Conservation (phyloP, 2,888 invertebrate genomes). For the Torymus auratus region DNA sequence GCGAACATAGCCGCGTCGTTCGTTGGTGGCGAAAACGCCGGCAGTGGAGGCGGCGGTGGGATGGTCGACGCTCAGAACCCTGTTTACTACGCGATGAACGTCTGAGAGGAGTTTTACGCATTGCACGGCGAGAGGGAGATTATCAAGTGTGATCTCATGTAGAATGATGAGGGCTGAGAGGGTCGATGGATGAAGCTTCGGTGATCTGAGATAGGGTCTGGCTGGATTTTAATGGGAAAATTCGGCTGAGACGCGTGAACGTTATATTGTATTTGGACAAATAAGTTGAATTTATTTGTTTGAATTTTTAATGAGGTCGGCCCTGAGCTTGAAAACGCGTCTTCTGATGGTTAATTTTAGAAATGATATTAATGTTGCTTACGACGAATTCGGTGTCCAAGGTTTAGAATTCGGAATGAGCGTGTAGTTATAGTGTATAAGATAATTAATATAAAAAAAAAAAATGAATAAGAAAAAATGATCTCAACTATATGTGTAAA, state of each 20-base stretch:
- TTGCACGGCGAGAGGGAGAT: constrained; percentile 54
- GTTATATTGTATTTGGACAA: too few relatives aligned
- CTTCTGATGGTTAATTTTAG: not conserved
- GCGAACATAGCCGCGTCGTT: constrained; percentile 26
- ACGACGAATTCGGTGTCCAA: not conserved
- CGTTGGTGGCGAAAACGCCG: constrained; percentile 67
- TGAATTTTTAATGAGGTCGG: too few relatives aligned
- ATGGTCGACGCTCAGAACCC: constrained; percentile 73
- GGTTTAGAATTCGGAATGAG: not conserved
- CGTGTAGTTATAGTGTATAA: too few relatives aligned
- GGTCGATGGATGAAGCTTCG: too few relatives aligned
- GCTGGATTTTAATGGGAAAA: too few relatives aligned
- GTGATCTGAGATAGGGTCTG: too few relatives aligned
- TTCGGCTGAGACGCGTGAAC: too few relatives aligned
- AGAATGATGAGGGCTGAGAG: not conserved
- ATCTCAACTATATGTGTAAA: too few relatives aligned
- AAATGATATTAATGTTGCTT: not conserved
- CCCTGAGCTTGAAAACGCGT: too few relatives aligned
- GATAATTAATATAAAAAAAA: too few relatives aligned
- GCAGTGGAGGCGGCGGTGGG: constrained; percentile 68
- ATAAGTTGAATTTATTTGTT: too few relatives aligned
- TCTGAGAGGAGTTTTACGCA: constrained; percentile 79
- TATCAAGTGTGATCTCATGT: constrained; percentile 58
- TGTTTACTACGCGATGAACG: constrained; percentile 91
- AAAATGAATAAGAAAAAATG: too few relatives aligned